Conservation (phyloP, 2,797 vertebrate genomes). For the Buceros bicornis region DNA sequence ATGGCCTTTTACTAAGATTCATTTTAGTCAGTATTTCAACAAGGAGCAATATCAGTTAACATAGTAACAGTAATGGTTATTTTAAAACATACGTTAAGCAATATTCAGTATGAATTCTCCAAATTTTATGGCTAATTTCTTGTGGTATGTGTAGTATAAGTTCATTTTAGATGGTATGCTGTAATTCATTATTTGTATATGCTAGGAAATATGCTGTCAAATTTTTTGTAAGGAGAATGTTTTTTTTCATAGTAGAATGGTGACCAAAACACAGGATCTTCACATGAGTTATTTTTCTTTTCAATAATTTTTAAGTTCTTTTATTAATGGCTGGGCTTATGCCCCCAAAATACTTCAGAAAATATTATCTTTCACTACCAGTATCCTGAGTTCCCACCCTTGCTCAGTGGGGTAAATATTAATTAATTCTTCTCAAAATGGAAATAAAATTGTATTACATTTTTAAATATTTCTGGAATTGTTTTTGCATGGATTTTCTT, state of each 20-base stretch:
- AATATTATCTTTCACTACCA: neutral
- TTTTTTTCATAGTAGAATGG: neutral
- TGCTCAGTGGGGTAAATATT: neutral
- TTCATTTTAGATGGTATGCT: neutral
- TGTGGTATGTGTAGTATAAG: too few species aligned
- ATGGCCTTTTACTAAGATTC: too few species aligned
- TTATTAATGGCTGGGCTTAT: neutral
- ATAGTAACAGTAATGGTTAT: too few species aligned
- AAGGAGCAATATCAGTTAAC: too few species aligned
- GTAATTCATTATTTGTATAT: neutral
- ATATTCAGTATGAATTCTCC: too few species aligned
- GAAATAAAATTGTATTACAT: neutral
- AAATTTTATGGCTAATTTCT: too few species aligned
- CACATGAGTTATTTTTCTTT: neutral
- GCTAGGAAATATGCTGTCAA: neutral
- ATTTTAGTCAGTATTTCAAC: too few species aligned
- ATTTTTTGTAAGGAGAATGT: neutral
- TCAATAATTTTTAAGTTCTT: neutral
- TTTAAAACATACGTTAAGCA: too few species aligned
- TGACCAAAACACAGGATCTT: neutral
- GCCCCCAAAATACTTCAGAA: neutral
- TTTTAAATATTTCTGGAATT: neutral
- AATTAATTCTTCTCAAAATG: neutral
- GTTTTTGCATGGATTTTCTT: neutral
- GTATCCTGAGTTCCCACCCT: neutral